Percentiles rank a stretch among this genome's conserved stretches.
These are phyloP conservation scores for Fistularia tabacaria DNA, from an alignment of 2,797 vertebrate genomes.

Conservation along the genomic window DNA sequence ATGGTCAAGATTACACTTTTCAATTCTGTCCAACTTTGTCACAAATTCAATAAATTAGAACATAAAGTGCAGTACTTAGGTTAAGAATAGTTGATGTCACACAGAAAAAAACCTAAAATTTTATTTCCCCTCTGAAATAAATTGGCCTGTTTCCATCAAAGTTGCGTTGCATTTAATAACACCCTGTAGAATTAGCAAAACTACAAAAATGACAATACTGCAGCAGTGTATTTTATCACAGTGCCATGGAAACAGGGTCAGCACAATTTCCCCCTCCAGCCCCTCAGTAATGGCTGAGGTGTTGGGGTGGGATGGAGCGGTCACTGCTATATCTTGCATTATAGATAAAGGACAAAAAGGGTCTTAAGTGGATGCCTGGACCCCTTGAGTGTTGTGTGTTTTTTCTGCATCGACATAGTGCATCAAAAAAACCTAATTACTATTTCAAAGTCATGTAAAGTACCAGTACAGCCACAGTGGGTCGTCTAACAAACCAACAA, in stretches of 20 bases:
- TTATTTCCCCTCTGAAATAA: too few relatives aligned
- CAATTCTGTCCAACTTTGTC: too few relatives aligned
- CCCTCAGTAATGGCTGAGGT: conserved; percentile 20
- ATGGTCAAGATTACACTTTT: too few relatives aligned
- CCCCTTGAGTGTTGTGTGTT: conserved; percentile 40
- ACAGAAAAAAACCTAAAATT: too few relatives aligned
- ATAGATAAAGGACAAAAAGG: conserved; percentile 55
- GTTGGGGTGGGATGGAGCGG: conserved; percentile 29
- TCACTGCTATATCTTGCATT: conserved; percentile 49
- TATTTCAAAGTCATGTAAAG: conserved; percentile 11
- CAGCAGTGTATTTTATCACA: too few relatives aligned
- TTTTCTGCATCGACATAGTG: conserved; percentile 30
- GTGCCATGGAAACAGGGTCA: conserved; percentile 16
- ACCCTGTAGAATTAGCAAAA: too few relatives aligned
- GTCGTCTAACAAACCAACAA: conserved; percentile 4
- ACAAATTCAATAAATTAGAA: too few relatives aligned
- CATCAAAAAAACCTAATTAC: conserved; percentile 25
- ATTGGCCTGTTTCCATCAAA: too few relatives aligned
- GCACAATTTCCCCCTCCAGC: neutral
- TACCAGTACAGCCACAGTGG: neutral
- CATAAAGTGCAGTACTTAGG: too few relatives aligned
- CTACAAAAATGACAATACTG: too few relatives aligned
- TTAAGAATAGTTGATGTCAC: too few relatives aligned
- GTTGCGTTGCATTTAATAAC: too few relatives aligned
- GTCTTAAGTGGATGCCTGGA: conserved; percentile 49